phyloP scores from a whole-genome alignment of 2,888 invertebrate species.

The Urechis unicinctus region DNA sequence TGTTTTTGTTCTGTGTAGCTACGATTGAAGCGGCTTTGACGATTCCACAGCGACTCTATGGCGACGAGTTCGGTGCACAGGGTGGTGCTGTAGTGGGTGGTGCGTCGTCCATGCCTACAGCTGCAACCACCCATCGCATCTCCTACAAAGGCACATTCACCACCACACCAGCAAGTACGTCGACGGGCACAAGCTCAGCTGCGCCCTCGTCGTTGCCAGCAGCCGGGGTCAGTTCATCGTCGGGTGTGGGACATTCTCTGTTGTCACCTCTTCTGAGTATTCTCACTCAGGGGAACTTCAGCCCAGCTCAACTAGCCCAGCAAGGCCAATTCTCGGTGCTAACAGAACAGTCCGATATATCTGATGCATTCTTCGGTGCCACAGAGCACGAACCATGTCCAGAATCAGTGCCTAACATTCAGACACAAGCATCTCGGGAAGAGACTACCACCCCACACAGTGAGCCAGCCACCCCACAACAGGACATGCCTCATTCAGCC shows the following conservation, averaged over 20 bases:
- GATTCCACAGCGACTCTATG: slow-evolving; percentile 30
- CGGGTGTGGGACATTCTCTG: no score
- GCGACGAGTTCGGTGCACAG: no score
- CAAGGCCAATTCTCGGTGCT: neutral
- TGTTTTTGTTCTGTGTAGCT: no score
- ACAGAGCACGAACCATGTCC: neutral
- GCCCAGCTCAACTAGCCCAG: slow-evolving; percentile 16
- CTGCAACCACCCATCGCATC: slow-evolving; percentile 32
- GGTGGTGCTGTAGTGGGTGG: neutral
- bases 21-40: slow-evolving; percentile 42
- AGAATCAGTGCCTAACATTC: neutral
- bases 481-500: neutral
- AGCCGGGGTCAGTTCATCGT: no score
- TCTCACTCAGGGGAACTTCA: slow-evolving; percentile 27
- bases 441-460: neutral
- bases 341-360: neutral
- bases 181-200: slow-evolving; percentile 17
- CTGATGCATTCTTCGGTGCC: neutral
- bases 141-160: slow-evolving; percentile 68
- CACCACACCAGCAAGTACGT: slow-evolving; percentile 55
- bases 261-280: slow-evolving; percentile 54
- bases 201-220: slow-evolving; percentile 21
- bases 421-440: no score
- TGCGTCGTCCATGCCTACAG: neutral
- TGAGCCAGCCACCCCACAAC: neutral